Evolutionary conservation across 1,140 invertebrate genomes (phyloP), one percentile per base, ranked within the genome.

Genomic region (Bathynomus jamesi): DNA sequence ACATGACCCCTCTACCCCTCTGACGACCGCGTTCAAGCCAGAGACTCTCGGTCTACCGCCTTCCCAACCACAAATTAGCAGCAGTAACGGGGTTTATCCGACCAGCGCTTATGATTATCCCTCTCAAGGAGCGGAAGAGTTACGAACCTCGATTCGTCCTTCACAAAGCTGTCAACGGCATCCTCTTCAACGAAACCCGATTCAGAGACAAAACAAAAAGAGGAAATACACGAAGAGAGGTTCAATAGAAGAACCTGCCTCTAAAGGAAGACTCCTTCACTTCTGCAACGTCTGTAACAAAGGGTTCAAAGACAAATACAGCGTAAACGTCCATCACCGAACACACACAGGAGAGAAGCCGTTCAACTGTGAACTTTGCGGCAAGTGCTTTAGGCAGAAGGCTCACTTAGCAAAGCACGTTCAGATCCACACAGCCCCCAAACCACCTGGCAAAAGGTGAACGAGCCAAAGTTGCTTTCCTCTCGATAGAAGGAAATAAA

Each of bases 331-430:
- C 27, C 93, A 95, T 82, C 92, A 94, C 71, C 85, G 93, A 77
- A 94, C 92, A 31, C 93, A 95, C 79, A n/a, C n/a, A n/a, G n/a
- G n/a, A n/a, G n/a, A n/a, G n/a, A n/a, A n/a, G n/a, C n/a, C n/a
- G n/a, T 95, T 95, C 80, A 86, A 91, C 7, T 95, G 93, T 80
- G 90, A 90, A 10, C 83, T 94, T 21, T 95, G 93, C 78, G 91
- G 91, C 62, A 95, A 94, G 80, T 93, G 90, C 77, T 95, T 95
- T 83, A 87, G 95, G 21, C 96, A 98, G 82, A 98, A 98, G 82
- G 95, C 95, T 0, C 96, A 98, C 81, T 86, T 98, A 67, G 95
- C 95, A 68, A 98, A 98, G 82, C 95, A 98, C 82, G 95, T 97
- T 81, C 93, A 96, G 82, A 97, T 95, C 24, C 95, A 98, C 82